Evolutionary conservation across 2,888 invertebrate genomes (phyloP), one percentile per base, ranked within the genome.

Genomic region (Meghimatium bilineatum): DNA sequence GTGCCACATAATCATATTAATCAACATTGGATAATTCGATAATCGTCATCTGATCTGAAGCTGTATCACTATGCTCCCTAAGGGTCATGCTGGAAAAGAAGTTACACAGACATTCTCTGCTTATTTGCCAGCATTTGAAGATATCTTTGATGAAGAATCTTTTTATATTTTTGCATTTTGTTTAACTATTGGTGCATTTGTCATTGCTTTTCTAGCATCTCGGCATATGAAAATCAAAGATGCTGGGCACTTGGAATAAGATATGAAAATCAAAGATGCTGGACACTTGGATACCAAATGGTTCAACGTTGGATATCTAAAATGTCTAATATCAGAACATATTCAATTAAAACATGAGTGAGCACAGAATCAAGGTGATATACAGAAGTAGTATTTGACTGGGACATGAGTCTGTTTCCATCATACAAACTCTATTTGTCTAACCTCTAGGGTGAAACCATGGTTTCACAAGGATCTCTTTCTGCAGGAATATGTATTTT

Each of bases 61-160:
- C 26, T 36, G 44, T 72, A 17, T 52, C 29, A 74, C 71, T 29
- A 86, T 86, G 86, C 85, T 85, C 29, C 86, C 86, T 32, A 89
- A 90, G 80, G 88, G 88, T 29, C 87, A 87, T 17, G 88, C 88
- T 34, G 87, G 89, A n/a, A 88, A 89, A 83, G 93, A 94, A 80
- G 92, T 95, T 56, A 93, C 98, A 85, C 97, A 97, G 92, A 96
- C 96, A 90, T 94, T 99, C 84, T 98, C 98, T 93, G 96, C 96
- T 92, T 96, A 97, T 92, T 95, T 99, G 90, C 99, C 99, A 87
- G 96, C 97, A 85, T 99, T 99, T 92, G 97, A 97, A 2, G 99
- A 99, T 94, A 95, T 99, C 75, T 99, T 99, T 94, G 99, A 99
- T 88, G 99, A 99, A 95, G 99, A 99, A 93, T 96, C 97, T 74